Conservation (phyloP, 2,113 vertebrate genomes). For the Pica pica region DNA sequence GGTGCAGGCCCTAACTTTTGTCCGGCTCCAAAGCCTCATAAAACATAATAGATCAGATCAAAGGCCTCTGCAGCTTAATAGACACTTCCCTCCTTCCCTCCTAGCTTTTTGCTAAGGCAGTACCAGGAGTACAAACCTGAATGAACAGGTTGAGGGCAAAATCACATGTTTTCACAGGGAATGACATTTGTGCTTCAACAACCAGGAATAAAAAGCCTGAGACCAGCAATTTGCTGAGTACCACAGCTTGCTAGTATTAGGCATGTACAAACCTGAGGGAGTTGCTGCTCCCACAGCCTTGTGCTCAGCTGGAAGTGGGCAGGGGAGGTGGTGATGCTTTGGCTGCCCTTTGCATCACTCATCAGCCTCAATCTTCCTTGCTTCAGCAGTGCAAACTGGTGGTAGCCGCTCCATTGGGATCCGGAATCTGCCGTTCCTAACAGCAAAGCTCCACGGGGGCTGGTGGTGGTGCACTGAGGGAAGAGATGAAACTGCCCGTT, state of each 20-base stretch:
- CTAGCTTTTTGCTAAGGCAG: background rate
- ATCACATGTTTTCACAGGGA: background rate
- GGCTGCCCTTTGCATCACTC: fast-evolving
- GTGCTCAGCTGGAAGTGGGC: background rate
- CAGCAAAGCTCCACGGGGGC: fast-evolving
- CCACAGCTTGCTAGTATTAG: background rate
- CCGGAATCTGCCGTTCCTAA: fast-evolving
- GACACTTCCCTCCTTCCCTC: background rate
- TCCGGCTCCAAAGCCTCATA: background rate
- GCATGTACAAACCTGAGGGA: conserved; percentile 33
- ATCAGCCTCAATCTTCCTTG: background rate
- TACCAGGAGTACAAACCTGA: background rate
- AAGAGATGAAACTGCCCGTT: fast-evolving
- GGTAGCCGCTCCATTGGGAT: fast-evolving
- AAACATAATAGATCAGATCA: conserved; percentile 54
- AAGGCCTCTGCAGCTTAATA: conserved; percentile 40
- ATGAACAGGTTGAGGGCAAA: conserved; percentile 5
- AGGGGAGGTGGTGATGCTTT: background rate
- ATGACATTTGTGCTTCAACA: background rate
- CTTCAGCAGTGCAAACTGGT: fast-evolving
- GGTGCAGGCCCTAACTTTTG: background rate
- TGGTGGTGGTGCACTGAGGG: background rate
- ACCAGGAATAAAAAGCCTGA: background rate
- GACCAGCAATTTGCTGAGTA: background rate
- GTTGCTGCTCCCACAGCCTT: background rate